Base-by-base conservation (phyloP, 1,140 invertebrate genomes). In the Colletes gigas region DNA sequence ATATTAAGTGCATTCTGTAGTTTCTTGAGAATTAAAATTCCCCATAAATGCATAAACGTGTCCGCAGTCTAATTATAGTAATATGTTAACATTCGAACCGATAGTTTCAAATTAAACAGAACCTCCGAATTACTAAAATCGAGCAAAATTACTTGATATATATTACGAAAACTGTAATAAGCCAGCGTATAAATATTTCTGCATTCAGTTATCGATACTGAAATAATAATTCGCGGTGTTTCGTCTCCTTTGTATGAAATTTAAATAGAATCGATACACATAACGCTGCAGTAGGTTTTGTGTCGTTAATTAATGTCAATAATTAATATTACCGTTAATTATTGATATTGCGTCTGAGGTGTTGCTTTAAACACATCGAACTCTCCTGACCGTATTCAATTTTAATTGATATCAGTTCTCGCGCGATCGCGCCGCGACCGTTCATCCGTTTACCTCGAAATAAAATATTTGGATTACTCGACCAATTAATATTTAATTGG, bases 241-340 rank as follows among this genome's bases (percentile, higher is more conserved):
- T 15, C 4, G 50, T 7, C 44, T 7, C 21, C 50, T 57, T 41
- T 5, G 14, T 21, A 12, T 0, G 7, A 1, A 19, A 30, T 52
- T 63, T 70, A 44, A 63, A 78, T 39, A 9, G 19, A 52, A 62
- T 78, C 44, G 30, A 21, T 4, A 50, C 9, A 21, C 10, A 39
- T 30, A 63, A 54, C 60, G 47, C 14, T 41, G 44, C 4, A 15
- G 41, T 0, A 12, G 17, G 14, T n/a, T 62, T 57, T 14, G 15
- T 41, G 17, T 55, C 41, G 65, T 69, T 77, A 77, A 77, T 77
- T 69, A 77, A 77, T 60, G 47, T 30, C 76, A 44, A 47, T 78
- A 78, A 78, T 78, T 71, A 70, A 70, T 70, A 70, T 17, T 44
- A 10, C 75, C 52, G 50, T 78, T 60, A 63, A 78, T 78, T 44